Evolutionary conservation across 2,888 invertebrate genomes (phyloP).

Genomic region (Embidobia sp.): DNA sequence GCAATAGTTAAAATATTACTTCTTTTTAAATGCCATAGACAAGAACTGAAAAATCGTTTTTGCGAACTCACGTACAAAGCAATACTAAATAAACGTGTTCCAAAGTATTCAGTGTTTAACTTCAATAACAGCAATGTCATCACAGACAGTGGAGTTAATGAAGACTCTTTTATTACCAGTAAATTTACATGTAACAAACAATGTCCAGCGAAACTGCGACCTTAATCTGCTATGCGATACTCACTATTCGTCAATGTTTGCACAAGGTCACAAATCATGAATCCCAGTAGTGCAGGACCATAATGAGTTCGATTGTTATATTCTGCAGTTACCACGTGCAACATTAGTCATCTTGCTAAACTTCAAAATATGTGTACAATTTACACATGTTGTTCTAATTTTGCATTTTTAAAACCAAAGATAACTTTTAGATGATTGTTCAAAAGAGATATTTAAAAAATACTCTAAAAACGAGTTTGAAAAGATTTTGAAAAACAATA

Average conservation of each 20-base stretch:
- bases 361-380: neutral
- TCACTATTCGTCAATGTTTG: constrained; percentile 24
- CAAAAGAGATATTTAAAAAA: too few relatives aligned
- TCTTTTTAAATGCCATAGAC: too few relatives aligned
- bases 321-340: constrained; percentile 9
- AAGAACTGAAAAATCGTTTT: too few relatives aligned
- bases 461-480: too few relatives aligned
- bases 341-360: constrained; percentile 30
- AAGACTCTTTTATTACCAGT: constrained; percentile 7
- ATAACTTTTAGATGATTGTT: too few relatives aligned
- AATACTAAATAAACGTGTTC: too few relatives aligned
- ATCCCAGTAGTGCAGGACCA: constrained; percentile 16
- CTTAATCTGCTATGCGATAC: constrained; percentile 19
- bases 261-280: constrained; percentile 31
- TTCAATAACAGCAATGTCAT: too few relatives aligned
- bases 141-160: constrained; percentile 1
- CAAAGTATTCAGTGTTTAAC: too few relatives aligned
- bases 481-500: too few relatives aligned
- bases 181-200: constrained; percentile 23
- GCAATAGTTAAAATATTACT: too few relatives aligned
- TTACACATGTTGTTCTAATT: neutral
- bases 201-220: constrained; percentile 28
- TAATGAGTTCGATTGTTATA: constrained; percentile 31
- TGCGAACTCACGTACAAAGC: too few relatives aligned
- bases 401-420: too few relatives aligned